phyloP scores from a whole-genome alignment of 2,113 vertebrate species.

The Arizona elegans region DNA sequence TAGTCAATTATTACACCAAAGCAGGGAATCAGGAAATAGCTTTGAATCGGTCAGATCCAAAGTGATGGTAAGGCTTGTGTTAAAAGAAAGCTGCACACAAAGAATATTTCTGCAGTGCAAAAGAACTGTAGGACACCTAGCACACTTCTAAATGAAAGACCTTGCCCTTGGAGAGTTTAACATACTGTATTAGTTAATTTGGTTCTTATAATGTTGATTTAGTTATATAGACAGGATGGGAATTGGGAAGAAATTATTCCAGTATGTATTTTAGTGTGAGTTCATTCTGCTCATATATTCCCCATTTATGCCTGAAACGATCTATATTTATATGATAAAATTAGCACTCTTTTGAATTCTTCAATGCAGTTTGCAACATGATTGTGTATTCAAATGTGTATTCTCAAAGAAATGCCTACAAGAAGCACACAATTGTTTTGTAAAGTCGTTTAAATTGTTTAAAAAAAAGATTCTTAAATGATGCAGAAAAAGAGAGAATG shows the following conservation, averaged over 20 bases:
- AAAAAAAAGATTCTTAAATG: background rate
- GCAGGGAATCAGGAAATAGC: slow-evolving; percentile 69
- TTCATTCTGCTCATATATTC: background rate
- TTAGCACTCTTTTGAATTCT: background rate
- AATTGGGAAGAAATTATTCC: background rate
- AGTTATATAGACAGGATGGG: background rate
- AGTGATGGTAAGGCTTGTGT: slow-evolving; percentile 72
- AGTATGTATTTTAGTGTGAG: background rate
- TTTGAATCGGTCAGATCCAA: slow-evolving; percentile 75
- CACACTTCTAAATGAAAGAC: background rate
- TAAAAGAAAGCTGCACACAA: slow-evolving; percentile 68
- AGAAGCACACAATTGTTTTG: background rate
- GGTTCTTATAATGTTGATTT: background rate
- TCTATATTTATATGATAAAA: background rate
- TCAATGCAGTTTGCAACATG: background rate
- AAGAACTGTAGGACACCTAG: background rate
- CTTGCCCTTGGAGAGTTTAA: background rate
- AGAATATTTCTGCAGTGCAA: background rate
- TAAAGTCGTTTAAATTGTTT: background rate
- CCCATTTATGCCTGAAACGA: background rate
- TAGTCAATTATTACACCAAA: slow-evolving; percentile 75
- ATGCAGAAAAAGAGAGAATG: background rate
- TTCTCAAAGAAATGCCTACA: background rate
- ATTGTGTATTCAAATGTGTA: background rate
- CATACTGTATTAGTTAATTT: background rate